These are phyloP conservation scores for Stylophora pistillata DNA, from an alignment of 64 coral and sea anemone species.

Conservation along the genomic window DNA sequence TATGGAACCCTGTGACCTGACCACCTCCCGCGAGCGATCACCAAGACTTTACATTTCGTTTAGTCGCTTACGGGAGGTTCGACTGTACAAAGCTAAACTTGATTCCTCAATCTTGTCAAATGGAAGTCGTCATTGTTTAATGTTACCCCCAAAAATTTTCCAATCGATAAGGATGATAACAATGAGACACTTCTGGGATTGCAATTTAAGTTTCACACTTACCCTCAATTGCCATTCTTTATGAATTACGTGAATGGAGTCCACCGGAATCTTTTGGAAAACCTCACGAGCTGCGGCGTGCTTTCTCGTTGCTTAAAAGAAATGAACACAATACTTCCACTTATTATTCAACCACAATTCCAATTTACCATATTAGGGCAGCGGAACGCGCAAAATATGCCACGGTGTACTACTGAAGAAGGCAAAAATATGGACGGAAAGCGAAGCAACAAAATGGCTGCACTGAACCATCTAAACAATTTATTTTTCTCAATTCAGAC, in stretches of 20 bases:
- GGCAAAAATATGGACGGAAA: neutral
- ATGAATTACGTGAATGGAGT: slow-evolving; percentile 88
- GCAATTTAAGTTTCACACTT: neutral
- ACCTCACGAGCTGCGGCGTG: slow-evolving; percentile 89
- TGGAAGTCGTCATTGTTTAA: neutral
- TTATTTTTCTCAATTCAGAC: no score
- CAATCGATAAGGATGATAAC: neutral
- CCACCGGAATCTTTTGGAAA: slow-evolving; percentile 86
- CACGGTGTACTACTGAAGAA: neutral
- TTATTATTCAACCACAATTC: neutral
- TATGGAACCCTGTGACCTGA: no score
- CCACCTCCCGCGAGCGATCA: no score
- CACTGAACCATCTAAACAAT: no score
- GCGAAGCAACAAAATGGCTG: no score
- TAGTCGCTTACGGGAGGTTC: no score
- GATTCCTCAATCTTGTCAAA: neutral
- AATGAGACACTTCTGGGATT: neutral
- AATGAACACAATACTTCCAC: neutral
- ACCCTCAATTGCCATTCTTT: slow-evolving; percentile 92
- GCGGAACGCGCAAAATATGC: no score
- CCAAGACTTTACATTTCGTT: no score
- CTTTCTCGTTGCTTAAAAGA: slow-evolving; percentile 76
- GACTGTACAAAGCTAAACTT: no score
- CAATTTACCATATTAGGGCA: neutral
- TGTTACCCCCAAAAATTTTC: neutral